A percentile compares a stretch with the other conserved stretches of the same genome.
phyloP scores from a whole-genome alignment of 2,797 vertebrate species.

The Otolemur crassicaudatus region DNA sequence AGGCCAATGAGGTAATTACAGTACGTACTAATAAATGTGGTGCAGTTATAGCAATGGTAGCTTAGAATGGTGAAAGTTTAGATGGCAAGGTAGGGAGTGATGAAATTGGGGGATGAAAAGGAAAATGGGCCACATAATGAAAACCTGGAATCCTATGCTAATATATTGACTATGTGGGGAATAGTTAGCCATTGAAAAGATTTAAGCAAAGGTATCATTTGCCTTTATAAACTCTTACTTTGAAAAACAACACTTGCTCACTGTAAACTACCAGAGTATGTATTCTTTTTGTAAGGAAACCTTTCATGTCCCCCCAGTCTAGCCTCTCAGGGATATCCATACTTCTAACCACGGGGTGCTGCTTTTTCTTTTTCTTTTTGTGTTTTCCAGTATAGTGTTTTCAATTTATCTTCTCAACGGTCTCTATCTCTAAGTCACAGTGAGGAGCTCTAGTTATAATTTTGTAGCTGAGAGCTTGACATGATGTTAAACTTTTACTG shows the following conservation, averaged over 20 bases:
- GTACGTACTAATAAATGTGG: neutral
- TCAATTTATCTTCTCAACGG: neutral
- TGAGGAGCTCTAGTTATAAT: neutral
- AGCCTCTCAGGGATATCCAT: neutral
- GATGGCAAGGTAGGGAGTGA: neutral
- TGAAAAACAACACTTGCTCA: constrained; percentile 42
- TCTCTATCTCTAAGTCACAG: neutral
- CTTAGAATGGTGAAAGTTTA: neutral
- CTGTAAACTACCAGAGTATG: constrained; percentile 19
- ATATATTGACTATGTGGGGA: neutral
- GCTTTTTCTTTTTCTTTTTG: neutral
- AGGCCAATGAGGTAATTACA: neutral
- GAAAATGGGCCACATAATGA: neutral
- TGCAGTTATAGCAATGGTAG: neutral
- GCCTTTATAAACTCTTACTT: constrained; percentile 36
- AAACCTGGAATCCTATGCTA: neutral
- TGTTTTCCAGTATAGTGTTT: neutral
- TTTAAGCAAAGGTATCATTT: neutral
- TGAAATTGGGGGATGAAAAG: neutral
- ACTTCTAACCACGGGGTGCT: neutral
- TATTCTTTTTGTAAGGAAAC: neutral
- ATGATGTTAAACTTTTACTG: constrained; percentile 17
- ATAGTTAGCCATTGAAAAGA: constrained; percentile 9
- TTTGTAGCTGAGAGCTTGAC: constrained; percentile 44
- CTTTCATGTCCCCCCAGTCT: neutral